These are phyloP conservation scores for Neoniphon sammara DNA, from an alignment of 2,797 vertebrate genomes.

Conservation along the genomic window DNA sequence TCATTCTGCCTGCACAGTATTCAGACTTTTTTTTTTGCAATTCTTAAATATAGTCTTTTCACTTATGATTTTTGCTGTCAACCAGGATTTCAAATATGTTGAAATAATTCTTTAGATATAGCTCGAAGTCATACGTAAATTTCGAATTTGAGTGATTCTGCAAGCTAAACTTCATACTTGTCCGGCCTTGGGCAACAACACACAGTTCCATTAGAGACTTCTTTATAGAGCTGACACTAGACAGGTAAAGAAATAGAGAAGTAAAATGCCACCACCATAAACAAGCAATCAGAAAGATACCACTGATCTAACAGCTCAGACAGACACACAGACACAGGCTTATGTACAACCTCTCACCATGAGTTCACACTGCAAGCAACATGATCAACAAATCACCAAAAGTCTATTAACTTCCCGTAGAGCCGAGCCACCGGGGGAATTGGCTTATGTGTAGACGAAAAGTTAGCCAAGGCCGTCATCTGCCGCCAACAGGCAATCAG, in stretches of 20 bases:
- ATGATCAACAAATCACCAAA: background rate
- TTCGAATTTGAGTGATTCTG: background rate
- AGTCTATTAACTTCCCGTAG: background rate
- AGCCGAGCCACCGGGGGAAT: too few relatives aligned
- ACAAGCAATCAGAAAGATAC: conserved; percentile 3
- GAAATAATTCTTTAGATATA: background rate
- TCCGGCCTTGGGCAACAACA: background rate
- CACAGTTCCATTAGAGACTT: conserved; percentile 42
- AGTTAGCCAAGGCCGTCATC: too few relatives aligned
- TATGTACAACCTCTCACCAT: background rate
- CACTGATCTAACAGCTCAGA: background rate
- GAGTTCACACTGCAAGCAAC: conserved; percentile 60
- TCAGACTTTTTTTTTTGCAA: background rate
- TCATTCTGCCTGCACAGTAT: background rate
- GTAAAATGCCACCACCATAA: conserved; percentile 37
- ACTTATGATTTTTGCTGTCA: background rate
- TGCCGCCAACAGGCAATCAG: too few relatives aligned
- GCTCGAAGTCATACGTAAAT: conserved; percentile 8
- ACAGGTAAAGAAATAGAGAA: conserved; percentile 6
- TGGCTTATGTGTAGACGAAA: too few relatives aligned
- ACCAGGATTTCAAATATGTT: background rate
- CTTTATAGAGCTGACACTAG: conserved; percentile 12
- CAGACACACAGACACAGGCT: conserved; percentile 3
- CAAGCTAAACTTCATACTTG: background rate
- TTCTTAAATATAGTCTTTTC: background rate